These are phyloP conservation scores for Mechanitis mazaeus DNA, from an alignment of 2,888 invertebrate species.

Conservation along the genomic window DNA sequence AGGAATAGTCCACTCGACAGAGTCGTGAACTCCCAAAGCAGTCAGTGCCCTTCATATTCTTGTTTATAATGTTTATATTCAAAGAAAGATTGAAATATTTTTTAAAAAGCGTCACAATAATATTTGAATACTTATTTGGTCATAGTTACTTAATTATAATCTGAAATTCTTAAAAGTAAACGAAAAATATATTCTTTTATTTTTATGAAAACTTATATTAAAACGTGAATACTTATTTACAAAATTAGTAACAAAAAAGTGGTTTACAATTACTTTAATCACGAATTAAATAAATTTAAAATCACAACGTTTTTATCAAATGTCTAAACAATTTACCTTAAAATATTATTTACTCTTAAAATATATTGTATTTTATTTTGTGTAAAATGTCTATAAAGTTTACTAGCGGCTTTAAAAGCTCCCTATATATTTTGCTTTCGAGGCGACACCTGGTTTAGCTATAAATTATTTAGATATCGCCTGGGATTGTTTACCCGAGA, in stretches of 20 bases:
- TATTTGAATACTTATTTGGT: no score
- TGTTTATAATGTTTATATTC: not conserved
- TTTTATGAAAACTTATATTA: no score
- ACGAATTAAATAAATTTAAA: not conserved
- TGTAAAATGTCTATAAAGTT: slow-evolving; percentile 21
- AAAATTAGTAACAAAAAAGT: no score
- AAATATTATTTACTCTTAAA: slow-evolving; percentile 1
- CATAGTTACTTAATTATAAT: no score
- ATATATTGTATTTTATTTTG: slow-evolving; percentile 50
- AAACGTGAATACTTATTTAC: no score
- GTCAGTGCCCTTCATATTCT: slow-evolving; percentile 14
- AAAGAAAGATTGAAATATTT: not conserved
- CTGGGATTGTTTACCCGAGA: slow-evolving; percentile 53
- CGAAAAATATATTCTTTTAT: no score
- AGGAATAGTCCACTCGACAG: slow-evolving; percentile 10
- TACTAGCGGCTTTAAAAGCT: slow-evolving; percentile 35
- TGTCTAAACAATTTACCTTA: slow-evolving; percentile 3
- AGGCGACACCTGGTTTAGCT: slow-evolving; percentile 57
- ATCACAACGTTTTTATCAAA: not conserved
- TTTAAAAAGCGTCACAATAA: not conserved
- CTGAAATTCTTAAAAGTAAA: no score
- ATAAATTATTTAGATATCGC: slow-evolving; percentile 70
- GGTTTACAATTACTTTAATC: not conserved
- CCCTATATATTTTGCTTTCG: slow-evolving; percentile 57
- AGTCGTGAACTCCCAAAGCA: slow-evolving; percentile 15